Conservation (phyloP, 2,888 invertebrate genomes). For the Rosalia funebris region DNA sequence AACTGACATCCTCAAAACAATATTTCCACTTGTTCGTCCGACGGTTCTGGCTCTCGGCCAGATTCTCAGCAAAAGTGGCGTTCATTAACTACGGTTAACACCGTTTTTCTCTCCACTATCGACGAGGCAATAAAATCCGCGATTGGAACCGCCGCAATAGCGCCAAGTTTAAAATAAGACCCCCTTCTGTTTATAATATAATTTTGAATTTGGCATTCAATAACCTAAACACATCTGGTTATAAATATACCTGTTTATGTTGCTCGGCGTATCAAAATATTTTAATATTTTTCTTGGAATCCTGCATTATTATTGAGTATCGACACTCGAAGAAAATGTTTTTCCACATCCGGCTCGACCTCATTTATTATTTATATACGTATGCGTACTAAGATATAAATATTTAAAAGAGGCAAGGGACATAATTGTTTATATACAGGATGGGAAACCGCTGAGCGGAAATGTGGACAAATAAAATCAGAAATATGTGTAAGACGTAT, state of each 20-base stretch:
- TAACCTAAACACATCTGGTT: constrained; percentile 39
- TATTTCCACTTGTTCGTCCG: too few relatives aligned
- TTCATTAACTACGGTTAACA: too few relatives aligned
- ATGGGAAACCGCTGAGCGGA: too few relatives aligned
- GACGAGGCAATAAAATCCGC: not conserved
- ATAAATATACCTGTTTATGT: constrained; percentile 43
- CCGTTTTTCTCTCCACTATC: not conserved
- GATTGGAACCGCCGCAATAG: not conserved
- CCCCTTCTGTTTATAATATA: constrained; percentile 27
- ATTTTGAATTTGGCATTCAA: constrained; percentile 38
- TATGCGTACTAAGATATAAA: constrained; percentile 9
- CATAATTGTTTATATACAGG: too few relatives aligned
- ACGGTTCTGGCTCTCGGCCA: too few relatives aligned
- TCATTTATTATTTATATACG: constrained; percentile 23
- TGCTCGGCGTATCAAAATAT: constrained; percentile 41
- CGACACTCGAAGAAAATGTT: constrained; percentile 28
- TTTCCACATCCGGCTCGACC: constrained; percentile 26
- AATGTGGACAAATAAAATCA: too few relatives aligned
- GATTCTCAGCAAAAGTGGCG: too few relatives aligned
- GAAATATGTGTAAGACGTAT: too few relatives aligned
- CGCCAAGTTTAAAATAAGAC: not conserved
- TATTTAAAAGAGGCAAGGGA: constrained; percentile 2
- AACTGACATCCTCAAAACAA: too few relatives aligned
- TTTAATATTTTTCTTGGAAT: constrained; percentile 40
- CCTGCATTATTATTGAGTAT: constrained; percentile 35